Conservation (phyloP, 64 coral and sea anemone species). For the Montipora efflorescens region DNA sequence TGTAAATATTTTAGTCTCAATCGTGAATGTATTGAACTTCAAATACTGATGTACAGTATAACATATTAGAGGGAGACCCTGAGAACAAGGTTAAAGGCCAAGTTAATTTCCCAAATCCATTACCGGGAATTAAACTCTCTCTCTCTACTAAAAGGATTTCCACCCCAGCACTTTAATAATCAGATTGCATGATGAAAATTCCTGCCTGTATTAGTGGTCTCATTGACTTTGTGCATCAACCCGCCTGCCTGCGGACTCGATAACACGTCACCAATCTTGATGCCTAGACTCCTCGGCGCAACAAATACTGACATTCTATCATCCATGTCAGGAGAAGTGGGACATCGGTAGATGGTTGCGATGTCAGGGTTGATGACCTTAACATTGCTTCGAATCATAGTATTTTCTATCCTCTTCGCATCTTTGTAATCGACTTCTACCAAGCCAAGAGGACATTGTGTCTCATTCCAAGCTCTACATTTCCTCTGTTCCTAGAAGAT, state of each 20-base stretch:
- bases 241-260: constrained; percentile 71
- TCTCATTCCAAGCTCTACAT: constrained; percentile 70
- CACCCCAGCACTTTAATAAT: too few species aligned
- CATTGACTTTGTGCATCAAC: constrained; percentile 61
- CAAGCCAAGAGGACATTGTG: constrained; percentile 54
- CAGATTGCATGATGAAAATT: background rate
- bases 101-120: too few species aligned
- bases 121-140: too few species aligned
- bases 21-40: too few species aligned
- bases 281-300: constrained; percentile 12
- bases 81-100: background rate
- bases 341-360: constrained; percentile 65
- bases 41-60: too few species aligned
- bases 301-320: constrained; percentile 23
- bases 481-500: constrained; percentile 26
- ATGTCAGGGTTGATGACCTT: constrained; percentile 55
- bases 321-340: constrained; percentile 26
- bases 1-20: too few species aligned
- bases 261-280: constrained; percentile 44
- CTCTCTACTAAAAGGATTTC: too few species aligned
- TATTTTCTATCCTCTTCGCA: constrained; percentile 40
- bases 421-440: constrained; percentile 52
- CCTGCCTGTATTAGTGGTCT: constrained; percentile 12
- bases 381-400: constrained; percentile 35
- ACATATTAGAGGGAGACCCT: background rate